Percentiles rank a stretch among this genome's conserved stretches.
These are phyloP conservation scores for Myiopsitta monachus DNA, from an alignment of 2,113 vertebrate genomes.

Conservation along the genomic window DNA sequence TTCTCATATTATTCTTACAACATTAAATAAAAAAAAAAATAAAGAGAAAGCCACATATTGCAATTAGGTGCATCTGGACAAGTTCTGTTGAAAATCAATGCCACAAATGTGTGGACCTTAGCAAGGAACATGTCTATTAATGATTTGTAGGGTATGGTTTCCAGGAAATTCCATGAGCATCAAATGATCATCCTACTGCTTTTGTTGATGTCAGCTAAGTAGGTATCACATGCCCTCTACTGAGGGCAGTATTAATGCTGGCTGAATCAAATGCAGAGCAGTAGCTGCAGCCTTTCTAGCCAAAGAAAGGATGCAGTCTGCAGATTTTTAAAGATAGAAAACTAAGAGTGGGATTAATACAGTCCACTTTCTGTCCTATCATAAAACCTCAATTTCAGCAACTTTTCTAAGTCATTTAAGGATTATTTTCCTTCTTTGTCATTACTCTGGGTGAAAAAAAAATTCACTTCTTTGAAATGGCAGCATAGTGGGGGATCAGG, in stretches of 20 bases:
- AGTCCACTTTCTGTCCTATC: not conserved
- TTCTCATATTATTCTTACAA: not conserved
- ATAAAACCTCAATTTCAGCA: not conserved
- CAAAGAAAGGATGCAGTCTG: not conserved
- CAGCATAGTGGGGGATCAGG: not conserved
- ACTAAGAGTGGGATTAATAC: not conserved
- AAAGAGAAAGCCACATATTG: not conserved
- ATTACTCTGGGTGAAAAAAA: not conserved
- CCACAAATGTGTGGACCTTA: not conserved
- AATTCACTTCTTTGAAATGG: not conserved
- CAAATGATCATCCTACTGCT: not conserved
- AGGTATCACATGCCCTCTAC: conserved; percentile 10
- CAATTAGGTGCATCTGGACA: not conserved
- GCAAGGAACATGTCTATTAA: not conserved
- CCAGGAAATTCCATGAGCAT: conserved; percentile 17
- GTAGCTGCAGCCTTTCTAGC: not conserved
- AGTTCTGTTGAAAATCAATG: not conserved
- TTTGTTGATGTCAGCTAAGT: conserved; percentile 34
- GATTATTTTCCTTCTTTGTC: not conserved
- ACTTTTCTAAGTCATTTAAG: not conserved
- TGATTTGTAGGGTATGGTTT: conserved; percentile 40
- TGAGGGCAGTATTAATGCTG: conserved; percentile 13
- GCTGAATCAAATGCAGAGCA: conserved; percentile 15
- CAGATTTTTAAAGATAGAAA: conserved; percentile 15
- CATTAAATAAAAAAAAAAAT: not conserved